A percentile compares a stretch with the other conserved stretches of the same genome.
These are phyloP conservation scores for Lycocorax pyrrhopterus DNA, from an alignment of 2,113 vertebrate species.

Conservation along the genomic window DNA sequence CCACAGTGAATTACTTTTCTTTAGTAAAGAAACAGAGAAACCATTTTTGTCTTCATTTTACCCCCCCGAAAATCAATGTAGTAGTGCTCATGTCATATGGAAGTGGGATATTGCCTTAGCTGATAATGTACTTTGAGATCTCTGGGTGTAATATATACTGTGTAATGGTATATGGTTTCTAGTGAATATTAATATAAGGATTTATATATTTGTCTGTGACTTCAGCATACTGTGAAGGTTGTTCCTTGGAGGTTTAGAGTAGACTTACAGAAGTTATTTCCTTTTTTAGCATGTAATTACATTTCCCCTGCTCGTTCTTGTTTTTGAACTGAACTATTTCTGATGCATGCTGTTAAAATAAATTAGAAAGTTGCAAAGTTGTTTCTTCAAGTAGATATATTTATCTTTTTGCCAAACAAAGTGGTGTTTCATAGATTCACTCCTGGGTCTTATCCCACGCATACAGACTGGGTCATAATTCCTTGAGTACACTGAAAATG, in stretches of 20 bases:
- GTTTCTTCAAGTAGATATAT: conserved; percentile 1
- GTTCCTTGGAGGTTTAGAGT: background rate
- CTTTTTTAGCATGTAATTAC: background rate
- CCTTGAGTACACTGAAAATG: background rate
- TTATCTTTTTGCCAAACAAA: conserved; percentile 21
- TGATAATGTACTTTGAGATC: background rate
- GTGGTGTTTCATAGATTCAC: background rate
- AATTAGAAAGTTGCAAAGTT: conserved; percentile 37
- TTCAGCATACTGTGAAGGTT: background rate
- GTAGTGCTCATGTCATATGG: background rate
- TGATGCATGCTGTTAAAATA: conserved; percentile 52
- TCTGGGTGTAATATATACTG: background rate
- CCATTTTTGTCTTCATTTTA: background rate
- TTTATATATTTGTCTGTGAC: background rate
- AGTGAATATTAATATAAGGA: background rate
- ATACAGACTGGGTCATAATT: background rate
- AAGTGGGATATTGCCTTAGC: background rate
- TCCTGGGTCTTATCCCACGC: background rate
- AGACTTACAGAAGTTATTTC: background rate
- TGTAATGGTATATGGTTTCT: background rate
- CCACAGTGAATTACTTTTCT: background rate
- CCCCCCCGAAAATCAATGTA: fast-evolving
- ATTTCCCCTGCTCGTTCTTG: background rate
- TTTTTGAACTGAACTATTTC: conserved; percentile 35
- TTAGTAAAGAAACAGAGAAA: background rate